Conservation (phyloP, 2,113 vertebrate genomes). For the Dascyllus trimaculatus region DNA sequence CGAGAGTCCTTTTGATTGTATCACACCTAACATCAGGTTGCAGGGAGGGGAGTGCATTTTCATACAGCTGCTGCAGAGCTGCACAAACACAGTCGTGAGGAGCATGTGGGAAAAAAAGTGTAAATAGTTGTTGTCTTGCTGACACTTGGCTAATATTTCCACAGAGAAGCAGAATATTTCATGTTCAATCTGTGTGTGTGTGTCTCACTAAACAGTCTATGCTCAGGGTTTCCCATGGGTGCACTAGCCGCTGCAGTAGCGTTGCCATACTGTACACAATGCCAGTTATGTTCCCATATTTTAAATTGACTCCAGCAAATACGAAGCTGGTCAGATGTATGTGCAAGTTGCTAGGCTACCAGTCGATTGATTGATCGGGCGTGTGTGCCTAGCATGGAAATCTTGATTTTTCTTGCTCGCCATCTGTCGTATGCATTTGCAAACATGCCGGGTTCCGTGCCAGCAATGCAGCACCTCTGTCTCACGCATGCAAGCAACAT, state of each 20-base stretch:
- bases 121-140: conserved; percentile 57
- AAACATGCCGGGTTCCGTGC: background rate
- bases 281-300: conserved; percentile 9
- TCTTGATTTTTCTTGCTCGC: conserved; percentile 5
- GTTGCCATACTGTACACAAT: background rate
- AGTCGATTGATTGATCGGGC: conserved; percentile 23
- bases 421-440: background rate
- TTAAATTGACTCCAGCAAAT: background rate
- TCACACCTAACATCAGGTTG: conserved; percentile 26
- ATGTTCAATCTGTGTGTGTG: conserved; percentile 53
- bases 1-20: conserved; percentile 42
- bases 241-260: conserved; percentile 42
- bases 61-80: conserved; percentile 17
- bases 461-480: conserved; percentile 25
- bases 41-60: conserved; percentile 1
- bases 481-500: conserved; percentile 42
- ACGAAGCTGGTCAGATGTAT: conserved; percentile 4
- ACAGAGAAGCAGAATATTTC: conserved; percentile 43
- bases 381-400: conserved; percentile 11
- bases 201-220: conserved; percentile 35
- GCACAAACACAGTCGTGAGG: conserved; percentile 9
- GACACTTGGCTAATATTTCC: conserved; percentile 51
- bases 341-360: conserved; percentile 47
- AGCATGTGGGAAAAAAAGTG: conserved; percentile 23
- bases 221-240: conserved; percentile 44